Evolutionary conservation across 2,797 vertebrate genomes (phyloP), one percentile per base, ranked within the genome.

Genomic region (Oryzias dopingdopingensis): DNA sequence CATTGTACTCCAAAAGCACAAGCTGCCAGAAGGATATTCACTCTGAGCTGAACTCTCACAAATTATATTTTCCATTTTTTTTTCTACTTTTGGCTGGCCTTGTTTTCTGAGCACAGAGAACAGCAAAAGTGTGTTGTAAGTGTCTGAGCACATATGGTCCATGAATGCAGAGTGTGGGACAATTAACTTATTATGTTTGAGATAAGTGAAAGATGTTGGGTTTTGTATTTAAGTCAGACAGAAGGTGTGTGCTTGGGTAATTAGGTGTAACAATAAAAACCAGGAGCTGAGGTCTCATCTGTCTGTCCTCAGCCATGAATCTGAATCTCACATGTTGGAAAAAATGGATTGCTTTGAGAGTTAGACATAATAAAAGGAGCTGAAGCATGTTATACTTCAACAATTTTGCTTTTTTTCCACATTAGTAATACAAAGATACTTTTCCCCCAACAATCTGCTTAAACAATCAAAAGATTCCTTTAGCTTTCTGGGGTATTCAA

Each of bases 11-110:
- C 65, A 74, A 48, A 72, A 14, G 37, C 52, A 61, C 4, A 3
- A 57, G 70, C 82, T 86, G 86, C 82, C 82, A 88, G 78, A 73
- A 63, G 59, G 74, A 86, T 76, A 74, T 78, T 79, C 59, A 62
- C 65, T 50, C 70, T 75, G 61, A 62, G 74, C 81, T 80, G 81
- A 84, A 67, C 64, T 72, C 62, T 4, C 58, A 73, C 76, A 70
- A 68, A 86, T 81, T 75, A 83, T 70, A 64, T 82, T 70, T 67
- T 67, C 73, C 65, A 43, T 76, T 42, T 26, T 26, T 26, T 37
- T 16, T 81, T 67, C 79, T 73, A 76, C 53, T 42, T 56, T 58
- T 82, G 83, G 80, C 70, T 29, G 82, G 42, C 44, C 56, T 18
- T 49, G 49, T 67, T 72, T 78, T 79, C 45, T 59, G 57, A 80